A percentile compares a stretch with the other conserved stretches of the same genome.
phyloP scores from a whole-genome alignment of 2,113 vertebrate genomes.

The Myrmecobius fasciatus region DNA sequence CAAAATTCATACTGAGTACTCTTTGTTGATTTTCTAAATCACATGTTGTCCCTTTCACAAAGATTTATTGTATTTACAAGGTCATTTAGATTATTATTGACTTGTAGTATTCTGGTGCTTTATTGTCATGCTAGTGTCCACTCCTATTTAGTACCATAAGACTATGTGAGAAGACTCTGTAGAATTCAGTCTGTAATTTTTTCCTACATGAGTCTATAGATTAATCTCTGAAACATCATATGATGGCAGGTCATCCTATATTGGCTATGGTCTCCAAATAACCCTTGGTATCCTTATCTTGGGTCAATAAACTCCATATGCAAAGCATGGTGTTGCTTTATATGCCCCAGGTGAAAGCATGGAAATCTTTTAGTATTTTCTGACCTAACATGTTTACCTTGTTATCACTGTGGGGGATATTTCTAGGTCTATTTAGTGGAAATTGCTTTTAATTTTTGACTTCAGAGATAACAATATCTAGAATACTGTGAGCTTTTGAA shows the following conservation, averaged over 20 bases:
- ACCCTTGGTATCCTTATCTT: no score
- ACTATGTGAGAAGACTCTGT: background rate
- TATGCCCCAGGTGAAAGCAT: background rate
- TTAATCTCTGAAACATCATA: no score
- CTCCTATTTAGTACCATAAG: background rate
- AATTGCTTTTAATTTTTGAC: background rate
- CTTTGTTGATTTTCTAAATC: background rate
- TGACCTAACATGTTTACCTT: constrained; percentile 36
- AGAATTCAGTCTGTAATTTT: background rate
- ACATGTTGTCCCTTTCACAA: background rate
- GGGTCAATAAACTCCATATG: no score
- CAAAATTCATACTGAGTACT: background rate
- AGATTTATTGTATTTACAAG: no score
- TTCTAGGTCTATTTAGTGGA: constrained; percentile 41
- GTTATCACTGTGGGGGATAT: background rate
- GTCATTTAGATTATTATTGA: no score
- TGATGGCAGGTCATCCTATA: background rate
- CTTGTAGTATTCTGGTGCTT: no score
- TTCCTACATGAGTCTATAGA: no score
- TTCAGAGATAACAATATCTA: background rate
- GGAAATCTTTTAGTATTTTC: background rate
- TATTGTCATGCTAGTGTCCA: no score
- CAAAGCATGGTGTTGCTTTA: no score
- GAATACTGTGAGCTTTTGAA: background rate
- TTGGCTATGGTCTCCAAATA: background rate